Evolutionary conservation across 2,888 invertebrate genomes (phyloP).

Genomic region (Nymphalis polychloros): DNA sequence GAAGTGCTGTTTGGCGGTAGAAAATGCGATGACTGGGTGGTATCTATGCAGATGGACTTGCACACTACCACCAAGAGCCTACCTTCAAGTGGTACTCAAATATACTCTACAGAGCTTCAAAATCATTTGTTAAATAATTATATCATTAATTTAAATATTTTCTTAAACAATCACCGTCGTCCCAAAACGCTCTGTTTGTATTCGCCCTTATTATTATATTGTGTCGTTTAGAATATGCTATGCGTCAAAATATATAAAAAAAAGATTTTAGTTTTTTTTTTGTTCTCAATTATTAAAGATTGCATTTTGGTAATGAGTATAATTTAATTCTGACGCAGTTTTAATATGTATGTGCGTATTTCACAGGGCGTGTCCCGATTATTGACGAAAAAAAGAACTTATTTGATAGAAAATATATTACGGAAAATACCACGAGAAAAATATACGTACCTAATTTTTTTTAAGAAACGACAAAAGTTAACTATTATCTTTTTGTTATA

Average conservation of each 20-base stretch:
- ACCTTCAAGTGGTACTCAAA: too few species aligned
- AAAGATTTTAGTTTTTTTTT: not conserved
- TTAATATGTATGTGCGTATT: slow-evolving; percentile 18
- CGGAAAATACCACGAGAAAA: not conserved
- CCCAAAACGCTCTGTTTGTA: slow-evolving; percentile 17
- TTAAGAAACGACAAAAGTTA: not conserved
- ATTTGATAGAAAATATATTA: slow-evolving; percentile 29
- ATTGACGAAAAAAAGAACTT: slow-evolving; percentile 4
- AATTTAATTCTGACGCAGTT: slow-evolving; percentile 10
- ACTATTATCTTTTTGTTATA: too few species aligned
- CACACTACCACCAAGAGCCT: too few species aligned
- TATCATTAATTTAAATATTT: too few species aligned
- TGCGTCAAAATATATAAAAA: slow-evolving; percentile 12
- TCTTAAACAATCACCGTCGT: not conserved
- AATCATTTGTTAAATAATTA: too few species aligned
- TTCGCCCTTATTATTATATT: slow-evolving; percentile 15
- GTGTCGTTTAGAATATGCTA: slow-evolving; percentile 5
- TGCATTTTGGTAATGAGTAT: not conserved
- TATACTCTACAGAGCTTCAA: too few species aligned
- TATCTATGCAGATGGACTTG: too few species aligned
- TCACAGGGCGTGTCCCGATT: slow-evolving; percentile 30
- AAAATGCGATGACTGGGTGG: too few species aligned
- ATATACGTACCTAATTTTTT: not conserved
- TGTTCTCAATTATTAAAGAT: not conserved
- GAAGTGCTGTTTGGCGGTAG: too few species aligned